Evolutionary conservation across 2,113 vertebrate genomes (phyloP).

Genomic region (Syrmaticus mikado): DNA sequence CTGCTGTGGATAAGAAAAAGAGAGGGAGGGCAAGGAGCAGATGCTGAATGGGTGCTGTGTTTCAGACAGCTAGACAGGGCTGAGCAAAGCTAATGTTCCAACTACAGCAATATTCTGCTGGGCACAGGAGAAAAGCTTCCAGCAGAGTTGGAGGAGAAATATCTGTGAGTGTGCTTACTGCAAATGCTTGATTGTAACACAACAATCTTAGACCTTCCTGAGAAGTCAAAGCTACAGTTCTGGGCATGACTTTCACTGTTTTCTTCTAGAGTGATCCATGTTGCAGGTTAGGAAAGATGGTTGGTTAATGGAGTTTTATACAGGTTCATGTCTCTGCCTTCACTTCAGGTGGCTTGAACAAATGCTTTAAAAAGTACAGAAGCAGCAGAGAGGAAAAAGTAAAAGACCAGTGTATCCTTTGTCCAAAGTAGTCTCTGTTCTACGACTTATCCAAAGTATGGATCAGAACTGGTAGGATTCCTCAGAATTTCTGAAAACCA

Average conservation of each 20-base stretch:
- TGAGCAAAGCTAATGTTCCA: conserved; percentile 2
- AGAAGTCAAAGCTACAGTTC: background rate
- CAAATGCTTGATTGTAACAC: background rate
- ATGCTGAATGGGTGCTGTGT: background rate
- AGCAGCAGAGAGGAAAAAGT: conserved; percentile 20
- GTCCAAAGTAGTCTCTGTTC: conserved; percentile 34
- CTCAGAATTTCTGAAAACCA: conserved; percentile 56
- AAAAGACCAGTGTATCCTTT: conserved; percentile 36
- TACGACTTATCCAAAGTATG: conserved; percentile 35
- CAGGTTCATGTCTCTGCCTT: conserved; percentile 14
- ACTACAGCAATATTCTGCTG: background rate
- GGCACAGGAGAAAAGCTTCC: background rate
- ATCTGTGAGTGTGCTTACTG: background rate
- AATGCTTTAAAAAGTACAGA: background rate
- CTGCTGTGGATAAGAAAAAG: background rate
- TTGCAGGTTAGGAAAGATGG: background rate
- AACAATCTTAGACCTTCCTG: background rate
- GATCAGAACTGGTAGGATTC: conserved; percentile 47
- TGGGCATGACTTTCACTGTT: background rate
- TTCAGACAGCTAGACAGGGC: conserved; percentile 22
- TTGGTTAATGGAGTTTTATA: conserved; percentile 40
- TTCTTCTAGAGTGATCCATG: background rate
- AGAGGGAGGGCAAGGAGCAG: background rate
- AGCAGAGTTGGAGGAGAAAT: background rate
- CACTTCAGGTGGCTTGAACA: conserved; percentile 5